These are phyloP conservation scores for Acrossocheilus wenchowensis DNA, from an alignment of 2,797 vertebrate genomes.

Conservation along the genomic window DNA sequence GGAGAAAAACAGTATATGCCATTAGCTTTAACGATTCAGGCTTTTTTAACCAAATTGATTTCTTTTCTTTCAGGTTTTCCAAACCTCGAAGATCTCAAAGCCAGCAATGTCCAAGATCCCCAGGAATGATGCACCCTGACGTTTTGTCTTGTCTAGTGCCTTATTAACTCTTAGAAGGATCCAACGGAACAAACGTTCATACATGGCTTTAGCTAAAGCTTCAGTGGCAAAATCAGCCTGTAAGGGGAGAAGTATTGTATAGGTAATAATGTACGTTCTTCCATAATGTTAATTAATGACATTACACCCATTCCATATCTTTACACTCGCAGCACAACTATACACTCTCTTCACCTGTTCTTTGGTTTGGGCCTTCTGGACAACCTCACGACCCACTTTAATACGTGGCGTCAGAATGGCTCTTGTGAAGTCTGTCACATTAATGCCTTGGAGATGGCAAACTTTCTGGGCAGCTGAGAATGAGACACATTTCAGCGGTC, in stretches of 20 bases:
- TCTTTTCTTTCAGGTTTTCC: not conserved
- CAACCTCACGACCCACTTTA: constrained; percentile 95
- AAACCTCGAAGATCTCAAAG: constrained; percentile 97
- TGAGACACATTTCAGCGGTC: not conserved
- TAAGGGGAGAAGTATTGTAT: not conserved
- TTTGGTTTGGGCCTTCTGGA: constrained; percentile 98
- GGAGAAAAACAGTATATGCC: not conserved
- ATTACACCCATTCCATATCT: not conserved
- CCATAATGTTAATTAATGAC: not conserved
- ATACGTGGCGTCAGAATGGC: constrained; percentile 93
- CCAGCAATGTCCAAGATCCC: constrained; percentile 98
- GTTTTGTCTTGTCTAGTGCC: constrained; percentile 94
- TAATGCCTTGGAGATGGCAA: constrained; percentile 93
- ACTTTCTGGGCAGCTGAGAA: constrained; percentile 92
- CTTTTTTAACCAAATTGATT: not conserved
- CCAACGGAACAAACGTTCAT: constrained; percentile 95
- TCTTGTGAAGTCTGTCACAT: constrained; percentile 94
- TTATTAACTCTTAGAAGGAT: constrained; percentile 92
- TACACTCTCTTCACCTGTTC: constrained; percentile 85
- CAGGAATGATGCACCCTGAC: constrained; percentile 92
- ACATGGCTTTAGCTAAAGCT: constrained; percentile 95
- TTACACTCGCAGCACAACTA: not conserved
- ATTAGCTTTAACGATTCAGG: not conserved
- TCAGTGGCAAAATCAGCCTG: constrained; percentile 94
- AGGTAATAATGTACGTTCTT: not conserved